phyloP scores from a whole-genome alignment of 2,888 invertebrate genomes.

The Pseudoips prasinana region DNA sequence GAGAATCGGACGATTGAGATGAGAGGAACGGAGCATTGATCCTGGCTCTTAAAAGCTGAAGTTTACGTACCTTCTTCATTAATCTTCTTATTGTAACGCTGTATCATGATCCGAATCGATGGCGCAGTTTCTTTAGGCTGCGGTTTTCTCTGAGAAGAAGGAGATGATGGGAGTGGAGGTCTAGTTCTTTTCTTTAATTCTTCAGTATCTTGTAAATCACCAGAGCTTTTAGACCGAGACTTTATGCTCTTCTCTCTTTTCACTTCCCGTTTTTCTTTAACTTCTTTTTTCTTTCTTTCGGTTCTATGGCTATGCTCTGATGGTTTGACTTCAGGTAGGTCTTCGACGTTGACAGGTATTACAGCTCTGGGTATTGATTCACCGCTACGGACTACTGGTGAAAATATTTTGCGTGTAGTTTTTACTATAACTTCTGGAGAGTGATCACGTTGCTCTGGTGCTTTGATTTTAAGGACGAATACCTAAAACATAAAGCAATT shows the following conservation, averaged over 20 bases:
- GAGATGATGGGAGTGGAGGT: slow-evolving; percentile 84
- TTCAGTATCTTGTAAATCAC: slow-evolving; percentile 60
- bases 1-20: too few relatives aligned
- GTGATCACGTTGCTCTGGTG: slow-evolving; percentile 61
- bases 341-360: slow-evolving; percentile 65
- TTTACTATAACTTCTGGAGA: slow-evolving; percentile 88
- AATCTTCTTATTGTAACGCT: slow-evolving; percentile 85
- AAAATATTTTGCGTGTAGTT: slow-evolving; percentile 90
- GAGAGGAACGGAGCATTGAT: too few relatives aligned
- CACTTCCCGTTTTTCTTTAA: slow-evolving; percentile 32
- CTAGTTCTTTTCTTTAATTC: slow-evolving; percentile 59
- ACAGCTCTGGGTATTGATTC: slow-evolving; percentile 77
- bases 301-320: slow-evolving; percentile 35
- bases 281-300: slow-evolving; percentile 37
- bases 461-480: slow-evolving; percentile 68
- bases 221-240: slow-evolving; percentile 53
- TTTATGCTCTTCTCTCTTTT: slow-evolving; percentile 38
- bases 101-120: slow-evolving; percentile 87
- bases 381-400: slow-evolving; percentile 84
- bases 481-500: slow-evolving; percentile 53
- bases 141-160: slow-evolving; percentile 79
- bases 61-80: slow-evolving; percentile 76
- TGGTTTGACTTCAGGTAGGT: slow-evolving; percentile 62
- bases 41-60: too few relatives aligned
- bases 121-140: slow-evolving; percentile 85